Evolutionary conservation across 2,797 vertebrate species (phyloP).

Genomic region (Thalassophryne amazonica): DNA sequence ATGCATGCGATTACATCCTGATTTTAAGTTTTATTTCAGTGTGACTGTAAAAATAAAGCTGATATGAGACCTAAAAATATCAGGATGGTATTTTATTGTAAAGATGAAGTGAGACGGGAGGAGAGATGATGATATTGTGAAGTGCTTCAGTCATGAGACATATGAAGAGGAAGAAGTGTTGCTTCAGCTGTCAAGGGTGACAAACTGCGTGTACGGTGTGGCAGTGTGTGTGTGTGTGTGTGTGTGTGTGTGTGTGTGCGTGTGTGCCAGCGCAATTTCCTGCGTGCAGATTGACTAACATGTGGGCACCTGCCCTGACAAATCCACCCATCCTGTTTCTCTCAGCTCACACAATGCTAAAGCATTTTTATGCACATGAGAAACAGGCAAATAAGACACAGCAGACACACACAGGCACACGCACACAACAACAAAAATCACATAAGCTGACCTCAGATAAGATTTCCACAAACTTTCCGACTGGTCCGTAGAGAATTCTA

Average conservation of each 20-base stretch:
- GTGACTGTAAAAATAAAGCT: no score
- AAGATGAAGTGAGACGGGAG: conserved; percentile 2
- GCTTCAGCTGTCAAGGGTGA: conserved; percentile 47
- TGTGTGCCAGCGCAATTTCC: conserved; percentile 70
- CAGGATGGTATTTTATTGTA: background rate
- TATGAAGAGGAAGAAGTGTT: conserved; percentile 59
- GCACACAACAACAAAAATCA: background rate
- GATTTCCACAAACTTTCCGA: conserved; percentile 22
- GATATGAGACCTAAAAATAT: no score
- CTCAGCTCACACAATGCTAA: conserved; percentile 33
- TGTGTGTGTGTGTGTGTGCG: conserved; percentile 1
- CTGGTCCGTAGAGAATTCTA: conserved; percentile 13
- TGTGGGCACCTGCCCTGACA: conserved; percentile 73
- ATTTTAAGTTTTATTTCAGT: no score
- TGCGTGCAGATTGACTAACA: conserved; percentile 64
- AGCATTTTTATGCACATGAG: background rate
- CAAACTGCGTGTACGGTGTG: conserved; percentile 54
- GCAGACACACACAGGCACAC: conserved; percentile 4
- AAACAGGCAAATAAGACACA: conserved; percentile 8
- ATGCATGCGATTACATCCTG: no score
- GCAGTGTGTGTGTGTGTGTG: conserved; percentile 32
- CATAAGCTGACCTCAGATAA: background rate
- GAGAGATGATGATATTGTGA: conserved; percentile 8
- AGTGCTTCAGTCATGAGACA: conserved; percentile 28
- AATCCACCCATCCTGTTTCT: conserved; percentile 80